Evolutionary conservation across 2,888 invertebrate species (phyloP).

Genomic region (Drosophila fulvimacula): DNA sequence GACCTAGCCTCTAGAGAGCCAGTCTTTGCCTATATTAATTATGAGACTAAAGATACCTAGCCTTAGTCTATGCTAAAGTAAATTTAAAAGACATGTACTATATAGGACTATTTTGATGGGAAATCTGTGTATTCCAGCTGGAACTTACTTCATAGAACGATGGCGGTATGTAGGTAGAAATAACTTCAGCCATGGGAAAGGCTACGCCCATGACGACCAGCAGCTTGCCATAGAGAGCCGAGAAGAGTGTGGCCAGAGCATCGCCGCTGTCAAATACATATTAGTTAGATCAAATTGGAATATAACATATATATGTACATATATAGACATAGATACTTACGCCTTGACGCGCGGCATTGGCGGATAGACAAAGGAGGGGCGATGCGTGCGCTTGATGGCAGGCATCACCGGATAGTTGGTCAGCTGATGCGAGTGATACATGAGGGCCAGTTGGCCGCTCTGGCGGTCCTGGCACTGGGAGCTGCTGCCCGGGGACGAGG

Average conservation of each 20-base stretch:
- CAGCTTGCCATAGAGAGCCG: slow-evolving; percentile 96
- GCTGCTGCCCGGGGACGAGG: slow-evolving; percentile 77
- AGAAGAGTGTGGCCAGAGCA: slow-evolving; percentile 94
- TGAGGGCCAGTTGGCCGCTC: slow-evolving; percentile 83
- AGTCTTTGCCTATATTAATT: no score
- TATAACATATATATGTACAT: background rate
- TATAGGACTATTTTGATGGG: no score
- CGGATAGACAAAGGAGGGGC: slow-evolving; percentile 84
- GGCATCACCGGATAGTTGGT: slow-evolving; percentile 84
- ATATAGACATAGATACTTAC: slow-evolving; percentile 72
- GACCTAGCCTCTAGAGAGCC: no score
- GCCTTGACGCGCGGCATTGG: slow-evolving; percentile 84
- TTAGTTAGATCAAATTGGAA: background rate
- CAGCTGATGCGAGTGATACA: slow-evolving; percentile 85
- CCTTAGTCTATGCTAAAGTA: no score
- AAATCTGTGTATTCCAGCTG: background rate
- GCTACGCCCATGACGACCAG: slow-evolving; percentile 97
- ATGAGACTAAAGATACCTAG: no score
- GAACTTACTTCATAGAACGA: slow-evolving; percentile 93
- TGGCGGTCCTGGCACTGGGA: slow-evolving; percentile 77
- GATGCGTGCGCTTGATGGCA: slow-evolving; percentile 83
- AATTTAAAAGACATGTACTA: no score
- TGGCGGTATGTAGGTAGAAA: slow-evolving; percentile 96
- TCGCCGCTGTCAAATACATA: slow-evolving; percentile 87
- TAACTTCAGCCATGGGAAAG: slow-evolving; percentile 98